phyloP scores from a whole-genome alignment of 2,888 invertebrate genomes.

The Eristalis pertinax region DNA sequence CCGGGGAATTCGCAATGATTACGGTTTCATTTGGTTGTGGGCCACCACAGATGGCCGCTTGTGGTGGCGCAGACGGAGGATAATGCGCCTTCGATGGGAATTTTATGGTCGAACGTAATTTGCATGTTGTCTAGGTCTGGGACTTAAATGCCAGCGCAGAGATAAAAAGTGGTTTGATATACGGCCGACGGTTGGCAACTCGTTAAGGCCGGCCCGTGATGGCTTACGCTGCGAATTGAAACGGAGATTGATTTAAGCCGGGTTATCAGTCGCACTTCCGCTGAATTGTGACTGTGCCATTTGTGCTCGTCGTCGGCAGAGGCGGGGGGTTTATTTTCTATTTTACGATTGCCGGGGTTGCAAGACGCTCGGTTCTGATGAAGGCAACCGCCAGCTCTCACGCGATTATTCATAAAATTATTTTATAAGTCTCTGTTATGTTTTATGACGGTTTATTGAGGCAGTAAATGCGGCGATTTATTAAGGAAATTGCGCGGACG shows the following conservation, averaged over 20 bases:
- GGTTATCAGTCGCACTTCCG: slow-evolving; percentile 54
- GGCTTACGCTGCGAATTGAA: slow-evolving; percentile 12
- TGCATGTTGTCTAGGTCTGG: slow-evolving; percentile 49
- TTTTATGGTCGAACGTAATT: slow-evolving; percentile 62
- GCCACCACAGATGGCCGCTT: slow-evolving; percentile 23
- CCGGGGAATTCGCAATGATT: slow-evolving; percentile 63
- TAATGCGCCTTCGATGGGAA: slow-evolving; percentile 60
- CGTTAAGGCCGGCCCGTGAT: slow-evolving; percentile 36
- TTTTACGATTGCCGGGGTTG: neutral
- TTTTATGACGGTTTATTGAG: neutral
- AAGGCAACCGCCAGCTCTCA: neutral
- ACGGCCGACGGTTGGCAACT: slow-evolving; percentile 35
- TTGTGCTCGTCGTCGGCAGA: neutral
- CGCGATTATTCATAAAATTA: neutral
- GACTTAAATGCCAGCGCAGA: slow-evolving; percentile 46
- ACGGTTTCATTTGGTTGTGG: slow-evolving; percentile 55
- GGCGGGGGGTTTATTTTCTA: neutral
- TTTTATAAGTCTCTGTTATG: neutral
- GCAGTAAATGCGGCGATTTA: neutral
- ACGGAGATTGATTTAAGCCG: slow-evolving; percentile 42
- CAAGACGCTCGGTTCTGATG: neutral
- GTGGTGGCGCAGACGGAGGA: slow-evolving; percentile 8
- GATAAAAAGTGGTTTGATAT: slow-evolving; percentile 52
- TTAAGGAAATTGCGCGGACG: neutral
- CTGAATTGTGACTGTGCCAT: neutral